Percentiles rank a stretch among this genome's conserved stretches.
phyloP scores from a whole-genome alignment of 1,140 invertebrate genomes.

The Drosophila melanica region DNA sequence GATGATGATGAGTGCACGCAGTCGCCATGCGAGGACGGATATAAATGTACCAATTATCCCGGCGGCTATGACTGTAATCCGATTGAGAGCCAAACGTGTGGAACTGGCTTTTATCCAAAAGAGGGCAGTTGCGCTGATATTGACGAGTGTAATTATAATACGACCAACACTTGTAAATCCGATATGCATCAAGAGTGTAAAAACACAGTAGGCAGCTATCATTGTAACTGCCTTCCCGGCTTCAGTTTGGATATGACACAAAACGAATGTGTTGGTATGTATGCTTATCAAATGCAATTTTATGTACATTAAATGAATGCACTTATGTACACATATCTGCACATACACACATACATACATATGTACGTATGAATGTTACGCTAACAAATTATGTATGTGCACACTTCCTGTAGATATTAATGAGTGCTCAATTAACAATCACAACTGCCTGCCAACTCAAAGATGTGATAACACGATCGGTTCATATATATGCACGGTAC shows the following conservation, averaged over 20 bases:
- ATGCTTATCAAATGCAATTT: background rate
- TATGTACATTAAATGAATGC: background rate
- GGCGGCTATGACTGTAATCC: conserved; percentile 89
- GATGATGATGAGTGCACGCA: conserved; percentile 92
- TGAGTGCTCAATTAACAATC: conserved; percentile 86
- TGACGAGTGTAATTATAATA: conserved; percentile 88
- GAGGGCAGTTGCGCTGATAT: conserved; percentile 86
- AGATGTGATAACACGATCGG: conserved; percentile 96
- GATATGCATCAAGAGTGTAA: conserved; percentile 88
- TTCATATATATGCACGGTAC: conserved; percentile 90
- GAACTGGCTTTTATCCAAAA: conserved; percentile 57
- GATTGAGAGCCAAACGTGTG: conserved; percentile 37
- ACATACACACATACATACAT: background rate
- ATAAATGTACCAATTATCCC: conserved; percentile 89
- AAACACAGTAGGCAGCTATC: conserved; percentile 91
- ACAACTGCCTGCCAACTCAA: conserved; percentile 88
- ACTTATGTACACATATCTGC: background rate
- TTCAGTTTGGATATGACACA: conserved; percentile 88
- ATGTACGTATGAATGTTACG: background rate
- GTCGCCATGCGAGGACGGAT: conserved; percentile 86
- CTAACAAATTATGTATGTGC: conserved; percentile 1
- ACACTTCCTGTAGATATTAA: conserved; percentile 85
- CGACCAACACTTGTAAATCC: conserved; percentile 86
- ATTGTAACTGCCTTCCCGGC: conserved; percentile 90
- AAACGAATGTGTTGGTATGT: conserved; percentile 89